Percentiles rank a stretch among this genome's conserved stretches.
These are phyloP conservation scores for Macropodus opercularis DNA, from an alignment of 2,797 vertebrate genomes.

Conservation along the genomic window DNA sequence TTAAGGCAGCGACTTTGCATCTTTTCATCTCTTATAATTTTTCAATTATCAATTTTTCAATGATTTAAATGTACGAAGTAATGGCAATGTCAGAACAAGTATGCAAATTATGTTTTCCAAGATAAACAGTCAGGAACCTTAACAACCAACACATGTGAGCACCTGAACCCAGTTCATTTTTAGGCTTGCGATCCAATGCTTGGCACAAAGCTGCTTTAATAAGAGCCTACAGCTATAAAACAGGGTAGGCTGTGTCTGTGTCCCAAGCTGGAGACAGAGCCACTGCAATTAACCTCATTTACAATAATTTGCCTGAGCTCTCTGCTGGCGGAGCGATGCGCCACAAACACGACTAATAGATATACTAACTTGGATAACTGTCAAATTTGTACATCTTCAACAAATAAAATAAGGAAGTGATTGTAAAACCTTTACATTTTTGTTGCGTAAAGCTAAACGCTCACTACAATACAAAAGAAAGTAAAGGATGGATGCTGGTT, in stretches of 20 bases:
- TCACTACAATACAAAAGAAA: slow-evolving; percentile 1
- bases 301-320: slow-evolving; percentile 49
- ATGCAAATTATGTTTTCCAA: no score
- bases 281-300: slow-evolving; percentile 75
- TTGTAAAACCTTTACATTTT: no score
- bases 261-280: slow-evolving; percentile 56
- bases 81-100: no score
- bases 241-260: slow-evolving; percentile 35
- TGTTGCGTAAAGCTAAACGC: neutral
- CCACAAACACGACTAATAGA: no score
- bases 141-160: slow-evolving; percentile 13
- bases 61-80: no score
- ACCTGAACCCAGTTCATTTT: slow-evolving; percentile 26
- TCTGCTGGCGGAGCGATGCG: slow-evolving; percentile 28
- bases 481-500: neutral
- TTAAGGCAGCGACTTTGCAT: no score
- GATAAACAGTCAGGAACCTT: no score
- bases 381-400: no score
- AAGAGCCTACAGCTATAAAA: slow-evolving; percentile 39
- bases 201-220: slow-evolving; percentile 37
- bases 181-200: slow-evolving; percentile 13
- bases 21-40: no score
- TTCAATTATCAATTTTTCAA: no score
- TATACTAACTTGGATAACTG: no score
- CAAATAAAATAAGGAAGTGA: no score